These are phyloP conservation scores for Monomorium pharaonis DNA, from an alignment of 1,140 invertebrate genomes.

Conservation along the genomic window DNA sequence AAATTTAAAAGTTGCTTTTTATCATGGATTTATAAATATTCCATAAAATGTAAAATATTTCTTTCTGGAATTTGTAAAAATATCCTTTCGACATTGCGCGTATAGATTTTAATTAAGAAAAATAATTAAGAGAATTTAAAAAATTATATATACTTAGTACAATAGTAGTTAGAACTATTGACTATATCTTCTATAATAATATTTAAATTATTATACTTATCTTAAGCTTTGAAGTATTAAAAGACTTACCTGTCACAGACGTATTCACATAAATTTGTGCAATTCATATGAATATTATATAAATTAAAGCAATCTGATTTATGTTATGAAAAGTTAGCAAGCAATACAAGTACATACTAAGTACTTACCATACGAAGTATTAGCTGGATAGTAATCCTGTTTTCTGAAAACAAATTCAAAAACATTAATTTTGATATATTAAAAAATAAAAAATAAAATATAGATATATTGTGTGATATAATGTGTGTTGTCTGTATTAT, in stretches of 20 bases:
- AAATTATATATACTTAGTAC: not conserved
- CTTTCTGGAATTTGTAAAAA: not conserved
- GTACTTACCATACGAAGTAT: conserved; percentile 29
- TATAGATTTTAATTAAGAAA: too few species aligned
- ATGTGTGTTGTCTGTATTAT: too few species aligned
- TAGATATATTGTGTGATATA: too few species aligned
- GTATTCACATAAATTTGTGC: conserved; percentile 24
- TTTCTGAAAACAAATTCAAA: conserved; percentile 27
- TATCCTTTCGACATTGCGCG: not conserved
- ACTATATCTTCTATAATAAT: not conserved
- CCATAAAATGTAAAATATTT: not conserved
- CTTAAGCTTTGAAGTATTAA: not conserved
- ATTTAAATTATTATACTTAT: not conserved
- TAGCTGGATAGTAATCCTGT: not conserved
- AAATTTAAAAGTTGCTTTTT: not conserved
- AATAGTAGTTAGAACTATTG: not conserved
- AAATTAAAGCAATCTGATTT: not conserved
- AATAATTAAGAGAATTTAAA: not conserved
- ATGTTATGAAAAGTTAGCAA: not conserved
- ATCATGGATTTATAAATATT: not conserved
- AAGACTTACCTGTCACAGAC: not conserved
- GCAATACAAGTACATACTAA: not conserved
- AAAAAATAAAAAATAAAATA: not conserved
- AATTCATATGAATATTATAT: not conserved
- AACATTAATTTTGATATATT: conserved; percentile 11